Conservation (phyloP, 2,888 invertebrate genomes). For the Orchesella flavescens region DNA sequence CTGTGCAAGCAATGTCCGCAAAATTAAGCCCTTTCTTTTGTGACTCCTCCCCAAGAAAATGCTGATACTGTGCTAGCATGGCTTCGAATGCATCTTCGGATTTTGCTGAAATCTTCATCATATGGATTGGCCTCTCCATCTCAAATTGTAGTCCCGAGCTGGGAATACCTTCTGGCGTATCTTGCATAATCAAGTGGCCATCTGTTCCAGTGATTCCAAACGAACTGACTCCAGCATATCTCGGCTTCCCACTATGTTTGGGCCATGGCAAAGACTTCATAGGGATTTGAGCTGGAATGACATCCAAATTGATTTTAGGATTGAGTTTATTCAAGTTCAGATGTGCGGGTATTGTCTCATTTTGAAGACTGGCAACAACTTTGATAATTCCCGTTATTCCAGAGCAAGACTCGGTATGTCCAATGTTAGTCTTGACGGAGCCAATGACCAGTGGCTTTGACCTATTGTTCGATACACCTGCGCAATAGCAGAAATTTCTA, state of each 20-base stretch:
- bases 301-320: conserved; percentile 9
- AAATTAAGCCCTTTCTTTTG: too few relatives aligned
- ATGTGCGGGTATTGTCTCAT: conserved; percentile 2
- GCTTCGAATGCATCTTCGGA: conserved; percentile 4
- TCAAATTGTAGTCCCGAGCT: background rate
- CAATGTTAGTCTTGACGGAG: conserved; percentile 65
- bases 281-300: background rate
- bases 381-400: conserved; percentile 46
- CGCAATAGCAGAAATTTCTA: conserved; percentile 49
- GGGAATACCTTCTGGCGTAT: background rate
- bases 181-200: conserved; percentile 12
- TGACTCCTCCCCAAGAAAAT: background rate
- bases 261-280: background rate
- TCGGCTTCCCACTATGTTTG: background rate
- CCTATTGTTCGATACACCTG: conserved; percentile 33
- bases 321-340: conserved; percentile 6
- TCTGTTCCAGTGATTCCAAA: conserved; percentile 30
- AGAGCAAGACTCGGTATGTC: conserved; percentile 62
- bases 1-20: background rate
- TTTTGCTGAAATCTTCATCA: conserved; percentile 8
- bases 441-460: conserved; percentile 46
- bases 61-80: background rate
- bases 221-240: background rate
- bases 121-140: background rate
- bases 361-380: background rate